Evolutionary conservation across 1,140 invertebrate genomes (phyloP).

Genomic region (Bombus confusus): DNA sequence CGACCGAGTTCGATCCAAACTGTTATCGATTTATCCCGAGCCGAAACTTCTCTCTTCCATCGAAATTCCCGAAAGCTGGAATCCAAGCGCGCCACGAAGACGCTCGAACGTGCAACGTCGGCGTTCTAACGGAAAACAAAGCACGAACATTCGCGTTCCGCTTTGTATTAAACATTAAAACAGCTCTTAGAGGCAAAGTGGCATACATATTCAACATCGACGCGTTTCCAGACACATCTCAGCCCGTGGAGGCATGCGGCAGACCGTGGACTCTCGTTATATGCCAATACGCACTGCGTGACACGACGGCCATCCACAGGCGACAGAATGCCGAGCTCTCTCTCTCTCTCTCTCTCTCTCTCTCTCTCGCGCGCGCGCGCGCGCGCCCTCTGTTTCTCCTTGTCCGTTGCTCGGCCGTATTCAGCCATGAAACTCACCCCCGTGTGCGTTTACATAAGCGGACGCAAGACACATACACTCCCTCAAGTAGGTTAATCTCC

Average conservation of each 20-base stretch:
- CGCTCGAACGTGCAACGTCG: not conserved
- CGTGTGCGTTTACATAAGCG: constrained; percentile 32
- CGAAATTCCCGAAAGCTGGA: not conserved
- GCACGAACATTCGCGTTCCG: not conserved
- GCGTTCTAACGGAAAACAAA: constrained; percentile 2
- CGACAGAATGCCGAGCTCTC: constrained; percentile 33
- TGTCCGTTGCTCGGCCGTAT: constrained; percentile 20
- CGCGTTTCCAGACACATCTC: constrained; percentile 6
- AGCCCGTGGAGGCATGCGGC: not conserved
- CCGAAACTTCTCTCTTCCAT: not conserved
- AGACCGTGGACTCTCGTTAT: constrained; percentile 5
- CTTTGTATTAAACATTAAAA: constrained; percentile 34
- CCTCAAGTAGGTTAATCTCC: constrained; percentile 53
- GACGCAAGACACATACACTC: constrained; percentile 36
- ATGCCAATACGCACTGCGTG: constrained; percentile 33
- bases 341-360: not conserved
- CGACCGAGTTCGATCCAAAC: not conserved
- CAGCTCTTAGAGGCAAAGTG: not conserved
- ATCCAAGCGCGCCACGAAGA: not conserved
- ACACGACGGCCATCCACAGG: constrained; percentile 29
- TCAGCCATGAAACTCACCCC: constrained; percentile 57
- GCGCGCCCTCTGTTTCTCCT: not conserved
- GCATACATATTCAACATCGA: constrained; percentile 19
- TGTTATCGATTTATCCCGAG: not conserved
- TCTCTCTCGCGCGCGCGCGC: too few relatives aligned